Base-by-base conservation (phyloP, 2,888 invertebrate genomes). In the Ophion slaviceki region DNA sequence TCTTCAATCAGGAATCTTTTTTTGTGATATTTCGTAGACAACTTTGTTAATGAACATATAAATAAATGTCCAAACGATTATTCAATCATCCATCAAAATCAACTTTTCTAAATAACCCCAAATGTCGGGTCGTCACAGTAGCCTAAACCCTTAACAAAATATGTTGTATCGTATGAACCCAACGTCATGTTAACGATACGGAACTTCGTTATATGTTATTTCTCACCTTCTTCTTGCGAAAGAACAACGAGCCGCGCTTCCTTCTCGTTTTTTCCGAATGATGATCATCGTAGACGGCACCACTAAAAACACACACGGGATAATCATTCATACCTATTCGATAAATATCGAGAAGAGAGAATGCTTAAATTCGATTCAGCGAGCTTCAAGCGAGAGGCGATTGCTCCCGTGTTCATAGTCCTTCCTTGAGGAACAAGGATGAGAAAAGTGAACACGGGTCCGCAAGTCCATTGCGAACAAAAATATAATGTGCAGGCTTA, bases 231-330 rank as follows among this genome's bases (percentile, higher is more conserved):
- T 98, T 98, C 94, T 98, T 98, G 88, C 98, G 96, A 93, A 98
- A 98, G 95, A 98, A 98, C 84, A 98, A 94, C 89, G 98, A 98
- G 79, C 98, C 98, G 75, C 98, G 95, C 95, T 98, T 98, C 89
- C 98, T 95, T 90, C 98, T 95, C 67, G 92, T 93, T 93, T 98
- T 98, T 92, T 97, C 97, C 28, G 97, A 96, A 92, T 97, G 97
- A 91, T 97, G 96, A 91, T 96, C 97, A 89, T 96, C 95, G 82
- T 94, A 94, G 11, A 89, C 90, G 32, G 90, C 86, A 32, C 92
- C 91, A 88, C 91, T 92, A 90, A 82, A 90, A 91, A 36, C 20
- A 77, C 17, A 71, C 11, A 75, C 40, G 59, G 24, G 61, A 77
- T 72, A 53, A 36, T 11, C 32, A 61, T 64, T 57, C 61, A 40